phyloP scores from a whole-genome alignment of 2,113 vertebrate species.

The Anhinga rufa region DNA sequence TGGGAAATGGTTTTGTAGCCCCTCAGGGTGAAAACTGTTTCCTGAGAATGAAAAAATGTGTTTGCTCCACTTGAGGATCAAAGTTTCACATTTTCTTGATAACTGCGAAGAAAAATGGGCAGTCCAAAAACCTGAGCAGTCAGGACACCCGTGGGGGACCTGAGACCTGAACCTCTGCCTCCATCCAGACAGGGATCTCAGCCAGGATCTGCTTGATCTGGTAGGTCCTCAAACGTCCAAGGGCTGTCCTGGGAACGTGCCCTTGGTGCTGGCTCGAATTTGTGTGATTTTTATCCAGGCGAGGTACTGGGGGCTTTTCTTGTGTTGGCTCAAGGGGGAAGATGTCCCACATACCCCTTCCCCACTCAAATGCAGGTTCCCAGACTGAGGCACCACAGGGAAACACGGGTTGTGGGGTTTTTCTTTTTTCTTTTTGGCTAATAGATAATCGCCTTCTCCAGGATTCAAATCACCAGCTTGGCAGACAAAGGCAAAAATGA shows the following conservation, averaged over 20 bases:
- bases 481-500: background rate
- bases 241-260: background rate
- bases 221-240: background rate
- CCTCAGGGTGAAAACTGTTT: background rate
- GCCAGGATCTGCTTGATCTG: background rate
- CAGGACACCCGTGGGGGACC: accelerated
- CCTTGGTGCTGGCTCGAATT: background rate
- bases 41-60: background rate
- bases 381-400: background rate
- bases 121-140: background rate
- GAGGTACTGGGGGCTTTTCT: background rate
- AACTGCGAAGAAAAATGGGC: background rate
- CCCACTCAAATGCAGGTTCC: background rate
- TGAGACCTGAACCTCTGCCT: background rate
- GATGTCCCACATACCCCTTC: background rate
- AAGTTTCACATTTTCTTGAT: background rate
- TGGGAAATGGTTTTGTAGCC: background rate
- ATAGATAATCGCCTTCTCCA: background rate
- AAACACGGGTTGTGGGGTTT: background rate
- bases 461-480: background rate
- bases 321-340: background rate
- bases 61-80: background rate
- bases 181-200: background rate
- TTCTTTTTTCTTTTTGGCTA: background rate
- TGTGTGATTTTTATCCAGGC: background rate